Evolutionary conservation across 1,140 invertebrate species (phyloP), one percentile per base, ranked within the genome.

Genomic region (Onthophagus taurus): DNA sequence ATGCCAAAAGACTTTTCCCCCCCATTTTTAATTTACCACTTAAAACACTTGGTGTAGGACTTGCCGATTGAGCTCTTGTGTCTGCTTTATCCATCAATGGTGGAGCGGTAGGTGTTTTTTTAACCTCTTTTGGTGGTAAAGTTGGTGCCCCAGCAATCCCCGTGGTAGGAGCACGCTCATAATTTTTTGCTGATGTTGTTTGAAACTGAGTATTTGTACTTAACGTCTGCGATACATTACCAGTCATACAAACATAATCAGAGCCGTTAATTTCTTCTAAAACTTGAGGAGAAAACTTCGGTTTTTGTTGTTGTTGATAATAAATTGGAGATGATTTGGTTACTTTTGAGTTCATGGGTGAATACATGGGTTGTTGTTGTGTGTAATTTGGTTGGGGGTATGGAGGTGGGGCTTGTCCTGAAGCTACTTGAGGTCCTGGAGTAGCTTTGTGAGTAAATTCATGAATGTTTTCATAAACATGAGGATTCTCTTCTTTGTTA

Each of bases 1-100:
- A 93, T 1, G 87, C 86, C 33, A 93, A 64, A 24, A 90, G 61
- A 56, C 81, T 81, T 64, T 90, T 87, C 1, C 78, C 77, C 52
- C 72, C 62, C 4, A 73, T 68, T 41, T 72, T 72, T 14, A 63
- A 36, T 39, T 60, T 55, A 11, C 53, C 49, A 11, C 38, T 42
- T 33, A 47, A 51, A 37, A 48, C 47, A 48, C 59, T 54, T 23
- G 70, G 69, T 16, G 69, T 71, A 29, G 72, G 69, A 58, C 61
- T 66, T 45, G 49, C 42, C 50, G 61, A 44, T 29, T 53, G 42
- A 50, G 53, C 42, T 60, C 55, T 44, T 56, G 58, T 20, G 31
- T 44, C 50, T 44, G 53, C 16, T 43, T 36, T 55, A 52, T 49
- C 35, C 20, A 17, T 13, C 14, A 41, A 16, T n/a, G 23, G 23